Percentiles rank a stretch among this genome's conserved stretches.
phyloP scores from a whole-genome alignment of 2,797 vertebrate genomes.

The Melopsittacus undulatus region DNA sequence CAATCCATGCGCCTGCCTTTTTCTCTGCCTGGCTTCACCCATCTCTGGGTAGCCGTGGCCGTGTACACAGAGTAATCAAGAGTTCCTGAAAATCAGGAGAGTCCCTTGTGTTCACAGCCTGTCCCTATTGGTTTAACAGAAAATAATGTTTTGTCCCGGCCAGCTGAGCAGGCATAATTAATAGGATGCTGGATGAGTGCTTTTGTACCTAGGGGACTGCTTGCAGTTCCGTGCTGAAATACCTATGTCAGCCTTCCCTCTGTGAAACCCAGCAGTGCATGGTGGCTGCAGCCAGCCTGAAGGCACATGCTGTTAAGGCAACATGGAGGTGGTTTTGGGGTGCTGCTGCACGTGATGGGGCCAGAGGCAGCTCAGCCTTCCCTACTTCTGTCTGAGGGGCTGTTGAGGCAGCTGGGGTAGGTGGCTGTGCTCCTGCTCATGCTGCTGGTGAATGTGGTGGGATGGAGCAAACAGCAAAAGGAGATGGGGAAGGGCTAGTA shows the following conservation, averaged over 20 bases:
- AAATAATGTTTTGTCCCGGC: conserved; percentile 48
- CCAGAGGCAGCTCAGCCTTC: neutral
- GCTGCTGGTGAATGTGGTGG: neutral
- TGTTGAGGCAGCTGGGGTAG: accelerated
- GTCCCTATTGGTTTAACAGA: conserved; percentile 28
- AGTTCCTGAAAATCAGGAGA: neutral
- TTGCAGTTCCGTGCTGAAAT: neutral
- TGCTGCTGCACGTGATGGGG: neutral
- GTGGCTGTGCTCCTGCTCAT: neutral
- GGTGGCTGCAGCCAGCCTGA: neutral
- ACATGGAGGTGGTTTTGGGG: neutral
- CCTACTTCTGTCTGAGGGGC: accelerated
- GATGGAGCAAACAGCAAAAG: neutral
- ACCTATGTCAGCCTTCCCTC: neutral
- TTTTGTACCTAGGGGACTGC: neutral
- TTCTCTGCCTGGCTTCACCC: neutral
- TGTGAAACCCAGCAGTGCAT: neutral
- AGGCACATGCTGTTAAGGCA: neutral
- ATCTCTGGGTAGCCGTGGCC: neutral
- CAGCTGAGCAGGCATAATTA: conserved; percentile 55
- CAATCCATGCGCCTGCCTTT: neutral
- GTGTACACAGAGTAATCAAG: neutral
- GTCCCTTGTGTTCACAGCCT: conserved; percentile 1
- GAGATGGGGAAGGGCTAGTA: neutral
- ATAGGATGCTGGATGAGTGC: neutral